Percentiles rank a stretch among this genome's conserved stretches.
Conservation (phyloP, 2,888 invertebrate species). For the Drosophila rellima region DNA sequence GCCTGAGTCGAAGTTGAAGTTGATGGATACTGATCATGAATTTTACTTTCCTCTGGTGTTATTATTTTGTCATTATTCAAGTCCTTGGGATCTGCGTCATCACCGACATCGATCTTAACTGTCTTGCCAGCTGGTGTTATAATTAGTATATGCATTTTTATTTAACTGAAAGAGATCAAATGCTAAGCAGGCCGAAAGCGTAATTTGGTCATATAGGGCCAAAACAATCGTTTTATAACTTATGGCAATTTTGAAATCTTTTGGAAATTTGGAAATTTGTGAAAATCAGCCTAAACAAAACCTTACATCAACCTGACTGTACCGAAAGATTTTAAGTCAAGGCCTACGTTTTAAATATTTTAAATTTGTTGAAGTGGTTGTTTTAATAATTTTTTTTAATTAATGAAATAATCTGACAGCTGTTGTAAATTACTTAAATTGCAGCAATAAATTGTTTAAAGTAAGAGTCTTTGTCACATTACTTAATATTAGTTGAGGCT, state of each 20-base stretch:
- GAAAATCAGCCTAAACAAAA: neutral
- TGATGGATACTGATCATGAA: constrained; percentile 9
- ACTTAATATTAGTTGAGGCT: neutral
- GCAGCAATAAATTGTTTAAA: neutral
- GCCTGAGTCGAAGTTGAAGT: constrained; percentile 5
- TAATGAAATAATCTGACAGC: no score
- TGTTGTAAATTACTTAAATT: neutral
- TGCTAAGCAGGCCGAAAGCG: constrained; percentile 39
- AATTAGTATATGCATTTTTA: constrained; percentile 60
- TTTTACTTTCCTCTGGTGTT: neutral
- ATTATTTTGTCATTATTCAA: neutral
- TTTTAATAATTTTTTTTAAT: no score
- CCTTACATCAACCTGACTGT: neutral
- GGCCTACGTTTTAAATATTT: neutral
- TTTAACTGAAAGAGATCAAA: constrained; percentile 7
- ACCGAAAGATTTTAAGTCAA: neutral
- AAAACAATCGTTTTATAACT: constrained; percentile 33
- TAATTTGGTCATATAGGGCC: constrained; percentile 45
- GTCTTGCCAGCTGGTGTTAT: constrained; percentile 62
- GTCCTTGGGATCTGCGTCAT: constrained; percentile 28
- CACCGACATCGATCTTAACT: constrained; percentile 48
- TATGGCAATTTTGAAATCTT: constrained; percentile 34
- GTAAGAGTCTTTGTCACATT: neutral
- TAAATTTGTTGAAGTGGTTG: no score
- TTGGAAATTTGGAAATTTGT: neutral